Conservation (phyloP, 2,888 invertebrate genomes). For the Thecophora atra region DNA sequence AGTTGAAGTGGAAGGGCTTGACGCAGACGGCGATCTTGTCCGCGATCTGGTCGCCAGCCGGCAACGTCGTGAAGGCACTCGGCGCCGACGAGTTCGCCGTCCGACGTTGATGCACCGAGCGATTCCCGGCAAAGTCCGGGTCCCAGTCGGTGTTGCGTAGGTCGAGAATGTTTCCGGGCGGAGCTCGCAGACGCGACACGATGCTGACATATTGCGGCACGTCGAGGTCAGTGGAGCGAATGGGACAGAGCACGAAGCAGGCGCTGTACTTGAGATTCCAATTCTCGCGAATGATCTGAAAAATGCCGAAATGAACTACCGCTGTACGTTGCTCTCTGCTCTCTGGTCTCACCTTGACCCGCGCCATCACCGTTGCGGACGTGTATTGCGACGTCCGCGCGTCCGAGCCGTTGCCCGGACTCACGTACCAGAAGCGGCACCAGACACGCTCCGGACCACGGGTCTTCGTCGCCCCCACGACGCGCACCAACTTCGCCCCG, state of each 20-base stretch:
- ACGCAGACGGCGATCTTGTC: slow-evolving; percentile 83
- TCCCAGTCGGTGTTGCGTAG: slow-evolving; percentile 71
- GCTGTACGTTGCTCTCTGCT: not conserved
- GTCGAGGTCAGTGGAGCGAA: slow-evolving; percentile 70
- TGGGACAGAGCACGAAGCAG: slow-evolving; percentile 84
- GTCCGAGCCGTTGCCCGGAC: slow-evolving; percentile 39
- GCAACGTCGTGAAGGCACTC: slow-evolving; percentile 45
- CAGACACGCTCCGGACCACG: slow-evolving; percentile 83
- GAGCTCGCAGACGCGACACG: slow-evolving; percentile 70
- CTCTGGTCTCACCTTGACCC: slow-evolving; percentile 76
- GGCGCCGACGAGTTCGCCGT: not conserved
- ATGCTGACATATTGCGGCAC: slow-evolving; percentile 77
- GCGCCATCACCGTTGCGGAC: slow-evolving; percentile 77
- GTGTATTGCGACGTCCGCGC: slow-evolving; percentile 57
- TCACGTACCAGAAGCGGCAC: slow-evolving; percentile 80
- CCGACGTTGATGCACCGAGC: not conserved
- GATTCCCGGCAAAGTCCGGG: slow-evolving; percentile 55
- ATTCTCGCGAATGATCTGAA: slow-evolving; percentile 85
- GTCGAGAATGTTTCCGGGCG: slow-evolving; percentile 73
- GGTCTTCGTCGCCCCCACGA: slow-evolving; percentile 90
- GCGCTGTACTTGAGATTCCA: slow-evolving; percentile 95
- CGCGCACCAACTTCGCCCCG: slow-evolving; percentile 73
- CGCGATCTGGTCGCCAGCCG: slow-evolving; percentile 58
- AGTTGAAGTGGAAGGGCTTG: slow-evolving; percentile 89
- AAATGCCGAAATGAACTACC: not conserved